Conservation (phyloP, 2,113 vertebrate genomes). For the Nibea albiflora region DNA sequence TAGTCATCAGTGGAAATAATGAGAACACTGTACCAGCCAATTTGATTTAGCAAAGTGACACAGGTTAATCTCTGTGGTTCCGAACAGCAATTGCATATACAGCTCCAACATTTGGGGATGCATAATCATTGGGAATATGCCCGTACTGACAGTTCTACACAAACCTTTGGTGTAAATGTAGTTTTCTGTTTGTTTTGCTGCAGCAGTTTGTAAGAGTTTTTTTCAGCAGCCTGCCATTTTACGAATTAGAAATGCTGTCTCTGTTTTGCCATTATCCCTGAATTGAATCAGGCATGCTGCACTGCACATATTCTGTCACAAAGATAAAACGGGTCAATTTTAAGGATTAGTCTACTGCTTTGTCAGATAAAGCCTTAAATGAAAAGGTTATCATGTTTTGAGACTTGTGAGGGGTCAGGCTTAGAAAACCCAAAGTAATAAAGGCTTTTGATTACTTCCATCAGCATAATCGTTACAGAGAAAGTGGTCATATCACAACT, state of each 20-base stretch:
- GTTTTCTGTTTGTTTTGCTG: neutral
- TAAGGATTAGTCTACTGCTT: neutral
- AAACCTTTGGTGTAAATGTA: neutral
- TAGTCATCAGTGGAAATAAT: slow-evolving; percentile 45
- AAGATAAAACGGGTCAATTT: slow-evolving; percentile 9
- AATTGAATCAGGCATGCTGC: neutral
- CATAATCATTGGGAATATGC: neutral
- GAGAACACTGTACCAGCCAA: slow-evolving; percentile 35
- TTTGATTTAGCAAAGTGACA: slow-evolving; percentile 25
- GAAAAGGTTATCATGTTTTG: slow-evolving; percentile 7
- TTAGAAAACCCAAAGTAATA: neutral
- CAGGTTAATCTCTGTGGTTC: slow-evolving; percentile 27
- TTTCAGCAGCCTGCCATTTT: neutral
- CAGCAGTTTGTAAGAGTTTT: neutral
- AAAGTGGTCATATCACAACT: neutral
- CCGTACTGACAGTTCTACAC: neutral
- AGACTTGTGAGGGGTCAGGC: neutral
- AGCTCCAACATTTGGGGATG: neutral
- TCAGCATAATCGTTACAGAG: neutral
- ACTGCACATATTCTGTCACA: neutral
- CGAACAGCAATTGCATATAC: neutral
- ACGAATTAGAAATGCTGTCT: neutral
- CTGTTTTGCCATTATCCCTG: neutral
- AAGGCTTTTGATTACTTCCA: slow-evolving; percentile 17
- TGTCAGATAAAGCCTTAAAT: slow-evolving; percentile 1